phyloP scores from a whole-genome alignment of 2,797 vertebrate species.

The Sebastes dallii region DNA sequence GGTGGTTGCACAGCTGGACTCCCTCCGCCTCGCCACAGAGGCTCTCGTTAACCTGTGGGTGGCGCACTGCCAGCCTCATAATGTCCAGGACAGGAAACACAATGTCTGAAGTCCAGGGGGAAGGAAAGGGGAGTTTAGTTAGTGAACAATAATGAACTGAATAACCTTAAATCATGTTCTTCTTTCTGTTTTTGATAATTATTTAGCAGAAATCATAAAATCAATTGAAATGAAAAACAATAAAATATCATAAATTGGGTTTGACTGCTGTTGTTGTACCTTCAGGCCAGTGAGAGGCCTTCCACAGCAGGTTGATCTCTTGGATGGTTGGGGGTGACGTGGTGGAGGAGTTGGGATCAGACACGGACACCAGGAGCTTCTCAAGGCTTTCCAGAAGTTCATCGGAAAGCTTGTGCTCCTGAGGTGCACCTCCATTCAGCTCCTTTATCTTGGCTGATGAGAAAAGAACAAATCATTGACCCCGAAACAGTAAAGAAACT shows the following conservation, averaged over 20 bases:
- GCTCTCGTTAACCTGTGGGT: conserved; percentile 91
- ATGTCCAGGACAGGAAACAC: conserved; percentile 98
- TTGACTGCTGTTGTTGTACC: conserved; percentile 75
- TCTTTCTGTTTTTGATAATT: neutral
- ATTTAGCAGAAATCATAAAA: neutral
- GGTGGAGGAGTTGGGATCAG: conserved; percentile 72
- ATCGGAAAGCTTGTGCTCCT: conserved; percentile 88
- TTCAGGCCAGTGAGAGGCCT: conserved; percentile 94
- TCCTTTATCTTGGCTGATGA: conserved; percentile 92
- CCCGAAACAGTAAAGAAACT: neutral
- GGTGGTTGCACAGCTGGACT: conserved; percentile 89
- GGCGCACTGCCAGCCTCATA: conserved; percentile 92
- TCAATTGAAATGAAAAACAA: neutral
- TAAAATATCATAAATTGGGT: neutral
- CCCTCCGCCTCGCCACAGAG: conserved; percentile 93
- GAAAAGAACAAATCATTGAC: conserved; percentile 1
- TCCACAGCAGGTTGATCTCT: conserved; percentile 91
- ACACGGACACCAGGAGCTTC: conserved; percentile 83
- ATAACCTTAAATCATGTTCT: neutral
- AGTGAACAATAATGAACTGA: neutral
- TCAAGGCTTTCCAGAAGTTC: conserved; percentile 88
- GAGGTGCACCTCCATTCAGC: conserved; percentile 87
- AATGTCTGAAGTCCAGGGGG: conserved; percentile 83
- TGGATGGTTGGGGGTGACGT: conserved; percentile 84
- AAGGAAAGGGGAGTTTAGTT: neutral